Evolutionary conservation across 35 echinoderm and acorn worm genomes (phyloP).

Genomic region (Ophiothrix spiculata): DNA sequence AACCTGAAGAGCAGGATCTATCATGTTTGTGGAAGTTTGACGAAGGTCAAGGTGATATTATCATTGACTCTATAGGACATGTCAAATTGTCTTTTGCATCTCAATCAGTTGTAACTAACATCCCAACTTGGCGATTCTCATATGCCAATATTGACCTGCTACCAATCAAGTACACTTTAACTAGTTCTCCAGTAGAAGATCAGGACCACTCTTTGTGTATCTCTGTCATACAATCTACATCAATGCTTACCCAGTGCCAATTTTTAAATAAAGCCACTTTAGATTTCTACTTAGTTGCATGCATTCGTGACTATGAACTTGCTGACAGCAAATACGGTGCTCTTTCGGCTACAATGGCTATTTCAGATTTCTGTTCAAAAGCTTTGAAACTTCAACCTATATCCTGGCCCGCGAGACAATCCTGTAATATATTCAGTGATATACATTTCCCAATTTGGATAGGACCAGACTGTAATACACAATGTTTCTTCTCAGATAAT

Average conservation of each 20-base stretch:
- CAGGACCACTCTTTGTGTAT: neutral
- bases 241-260: neutral
- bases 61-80: constrained; percentile 38
- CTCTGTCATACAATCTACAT: neutral
- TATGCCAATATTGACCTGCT: constrained; percentile 27
- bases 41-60: constrained; percentile 65
- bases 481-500: constrained; percentile 54
- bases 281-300: constrained; percentile 52
- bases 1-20: constrained; percentile 34
- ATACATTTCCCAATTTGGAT: constrained; percentile 65
- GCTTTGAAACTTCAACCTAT: neutral
- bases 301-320: constrained; percentile 59
- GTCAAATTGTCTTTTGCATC: constrained; percentile 38
- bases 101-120: constrained; percentile 8
- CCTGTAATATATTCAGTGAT: constrained; percentile 58
- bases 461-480: constrained; percentile 44
- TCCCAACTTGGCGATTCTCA: constrained; percentile 72
- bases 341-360: constrained; percentile 44
- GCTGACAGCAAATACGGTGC: constrained; percentile 42
- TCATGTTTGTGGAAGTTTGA: constrained; percentile 78
- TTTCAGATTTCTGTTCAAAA: constrained; percentile 57
- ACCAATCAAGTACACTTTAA: constrained; percentile 37
- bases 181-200: neutral
- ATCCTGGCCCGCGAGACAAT: constrained; percentile 37
- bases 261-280: neutral